phyloP scores from a whole-genome alignment of 2,113 vertebrate genomes.

The Lagopus muta region DNA sequence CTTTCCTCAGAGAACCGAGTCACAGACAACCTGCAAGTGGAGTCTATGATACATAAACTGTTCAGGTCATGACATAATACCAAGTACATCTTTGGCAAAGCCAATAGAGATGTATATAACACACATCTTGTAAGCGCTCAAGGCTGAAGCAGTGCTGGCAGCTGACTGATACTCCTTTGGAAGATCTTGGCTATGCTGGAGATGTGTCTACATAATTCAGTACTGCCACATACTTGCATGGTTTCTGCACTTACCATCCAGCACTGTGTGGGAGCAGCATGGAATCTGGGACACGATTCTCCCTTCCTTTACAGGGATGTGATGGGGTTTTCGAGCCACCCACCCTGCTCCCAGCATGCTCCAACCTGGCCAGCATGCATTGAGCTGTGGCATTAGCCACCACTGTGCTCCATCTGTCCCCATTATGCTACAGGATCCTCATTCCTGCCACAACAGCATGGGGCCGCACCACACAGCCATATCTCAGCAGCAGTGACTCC shows the following conservation, averaged over 20 bases:
- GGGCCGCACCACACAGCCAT: fast-evolving
- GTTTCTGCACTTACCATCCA: background rate
- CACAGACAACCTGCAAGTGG: background rate
- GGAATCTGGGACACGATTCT: background rate
- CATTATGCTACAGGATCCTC: fast-evolving
- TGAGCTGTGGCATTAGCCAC: background rate
- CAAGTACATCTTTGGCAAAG: background rate
- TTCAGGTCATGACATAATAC: background rate
- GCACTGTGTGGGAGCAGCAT: background rate
- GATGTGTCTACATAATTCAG: background rate
- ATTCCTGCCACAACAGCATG: background rate
- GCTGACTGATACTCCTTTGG: background rate
- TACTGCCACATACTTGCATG: background rate
- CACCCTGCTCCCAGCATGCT: fast-evolving
- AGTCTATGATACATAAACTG: background rate
- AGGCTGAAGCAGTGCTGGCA: background rate
- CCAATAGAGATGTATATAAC: no score
- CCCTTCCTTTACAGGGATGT: background rate
- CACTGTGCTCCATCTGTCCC: fast-evolving
- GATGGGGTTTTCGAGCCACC: fast-evolving
- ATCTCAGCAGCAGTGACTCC: fast-evolving
- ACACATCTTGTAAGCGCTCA: background rate
- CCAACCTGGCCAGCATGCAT: background rate
- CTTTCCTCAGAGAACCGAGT: background rate
- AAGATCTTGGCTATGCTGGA: background rate